Evolutionary conservation across 2,113 vertebrate genomes (phyloP).

Genomic region (Cavia aperea): DNA sequence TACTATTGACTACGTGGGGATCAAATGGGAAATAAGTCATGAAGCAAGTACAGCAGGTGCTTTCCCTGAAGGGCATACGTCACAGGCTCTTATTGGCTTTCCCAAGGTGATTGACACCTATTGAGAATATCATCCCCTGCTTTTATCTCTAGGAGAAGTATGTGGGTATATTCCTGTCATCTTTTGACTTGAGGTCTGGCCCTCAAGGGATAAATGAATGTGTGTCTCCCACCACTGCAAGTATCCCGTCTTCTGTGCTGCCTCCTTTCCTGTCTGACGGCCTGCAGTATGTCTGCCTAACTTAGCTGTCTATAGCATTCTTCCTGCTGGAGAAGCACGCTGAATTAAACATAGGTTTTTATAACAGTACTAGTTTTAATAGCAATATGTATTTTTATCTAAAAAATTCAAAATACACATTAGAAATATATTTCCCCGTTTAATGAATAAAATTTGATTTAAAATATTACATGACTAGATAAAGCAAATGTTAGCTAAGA

Average conservation of each 20-base stretch:
- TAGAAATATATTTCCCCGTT: neutral
- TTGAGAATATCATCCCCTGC: too few relatives aligned
- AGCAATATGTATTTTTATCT: neutral
- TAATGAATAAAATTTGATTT: neutral
- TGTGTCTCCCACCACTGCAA: too few relatives aligned
- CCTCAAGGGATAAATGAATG: too few relatives aligned
- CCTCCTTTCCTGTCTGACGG: neutral
- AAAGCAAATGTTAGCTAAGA: neutral
- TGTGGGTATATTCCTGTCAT: neutral
- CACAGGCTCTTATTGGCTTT: neutral
- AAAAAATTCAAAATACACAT: neutral
- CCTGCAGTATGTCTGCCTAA: neutral
- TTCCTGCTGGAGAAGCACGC: neutral
- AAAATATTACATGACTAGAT: neutral
- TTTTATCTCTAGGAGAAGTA: too few relatives aligned
- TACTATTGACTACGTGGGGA: neutral
- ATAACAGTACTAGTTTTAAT: neutral
- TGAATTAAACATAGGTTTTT: neutral
- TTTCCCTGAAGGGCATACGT: neutral
- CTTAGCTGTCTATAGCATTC: neutral
- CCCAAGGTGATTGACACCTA: too few relatives aligned
- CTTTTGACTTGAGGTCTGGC: neutral
- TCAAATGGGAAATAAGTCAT: neutral
- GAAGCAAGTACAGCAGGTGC: neutral
- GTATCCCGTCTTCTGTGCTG: neutral